Evolutionary conservation across 2,797 vertebrate genomes (phyloP).

Genomic region (Tokudaia muenninki): DNA sequence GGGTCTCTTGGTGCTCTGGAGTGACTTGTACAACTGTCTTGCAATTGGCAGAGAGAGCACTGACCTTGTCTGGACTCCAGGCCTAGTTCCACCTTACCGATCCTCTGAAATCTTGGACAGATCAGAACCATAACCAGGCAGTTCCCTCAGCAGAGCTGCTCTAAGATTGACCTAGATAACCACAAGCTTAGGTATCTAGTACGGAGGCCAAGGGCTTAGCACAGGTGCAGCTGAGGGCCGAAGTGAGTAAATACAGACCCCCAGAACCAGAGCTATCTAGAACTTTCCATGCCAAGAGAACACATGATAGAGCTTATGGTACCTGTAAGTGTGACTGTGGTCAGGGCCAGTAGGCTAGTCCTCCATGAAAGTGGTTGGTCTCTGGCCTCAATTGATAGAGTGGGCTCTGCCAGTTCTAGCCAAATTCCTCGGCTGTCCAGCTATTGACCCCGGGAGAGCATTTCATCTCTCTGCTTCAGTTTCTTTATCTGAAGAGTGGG

Average conservation of each 20-base stretch:
- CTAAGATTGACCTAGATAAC: neutral
- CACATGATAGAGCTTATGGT: neutral
- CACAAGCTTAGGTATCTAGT: neutral
- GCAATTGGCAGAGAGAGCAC: neutral
- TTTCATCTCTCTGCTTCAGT: constrained; percentile 33
- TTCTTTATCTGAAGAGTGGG: constrained; percentile 41
- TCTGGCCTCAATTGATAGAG: neutral
- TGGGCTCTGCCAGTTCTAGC: neutral
- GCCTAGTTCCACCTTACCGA: neutral
- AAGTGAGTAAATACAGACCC: neutral
- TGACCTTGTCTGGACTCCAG: neutral
- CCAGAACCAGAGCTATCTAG: neutral
- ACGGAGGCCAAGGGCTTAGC: neutral
- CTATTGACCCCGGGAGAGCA: neutral
- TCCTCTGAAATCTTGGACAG: constrained; percentile 10
- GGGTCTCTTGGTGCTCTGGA: neutral
- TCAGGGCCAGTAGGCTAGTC: neutral
- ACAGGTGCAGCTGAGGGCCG: neutral
- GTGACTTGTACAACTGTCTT: neutral
- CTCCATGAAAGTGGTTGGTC: neutral
- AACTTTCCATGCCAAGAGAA: neutral
- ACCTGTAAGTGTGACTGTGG: neutral
- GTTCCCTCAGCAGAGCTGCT: neutral
- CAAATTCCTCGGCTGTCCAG: neutral
- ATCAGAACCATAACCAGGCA: neutral